Evolutionary conservation across 2,113 vertebrate genomes (phyloP).

Genomic region (Cricetomys ansorgei): DNA sequence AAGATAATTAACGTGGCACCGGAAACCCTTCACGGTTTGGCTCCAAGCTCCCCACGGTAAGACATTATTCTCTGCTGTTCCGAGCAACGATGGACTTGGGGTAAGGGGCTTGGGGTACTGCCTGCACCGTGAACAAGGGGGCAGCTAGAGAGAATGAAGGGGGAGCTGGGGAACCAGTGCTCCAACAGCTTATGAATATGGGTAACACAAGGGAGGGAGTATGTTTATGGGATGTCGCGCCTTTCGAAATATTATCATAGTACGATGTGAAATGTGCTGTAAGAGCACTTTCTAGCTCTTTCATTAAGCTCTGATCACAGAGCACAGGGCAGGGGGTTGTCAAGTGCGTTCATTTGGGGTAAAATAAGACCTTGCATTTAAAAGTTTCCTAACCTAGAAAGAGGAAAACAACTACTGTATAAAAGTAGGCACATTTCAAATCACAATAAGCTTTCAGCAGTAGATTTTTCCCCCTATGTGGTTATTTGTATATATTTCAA

Average conservation of each 20-base stretch:
- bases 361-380: not conserved
- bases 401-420: not conserved
- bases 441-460: not conserved
- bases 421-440: not conserved
- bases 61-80: not conserved
- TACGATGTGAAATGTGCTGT: not conserved
- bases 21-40: not conserved
- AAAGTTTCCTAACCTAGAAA: not conserved
- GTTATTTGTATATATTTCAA: not conserved
- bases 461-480: not conserved
- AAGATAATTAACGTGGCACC: not conserved
- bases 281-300: not conserved
- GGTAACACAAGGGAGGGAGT: not conserved
- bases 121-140: not conserved
- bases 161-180: not conserved
- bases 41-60: fast-evolving
- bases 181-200: not conserved
- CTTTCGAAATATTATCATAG: not conserved
- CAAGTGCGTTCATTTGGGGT: not conserved
- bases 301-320: not conserved
- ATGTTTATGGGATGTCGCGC: not conserved
- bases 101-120: fast-evolving
- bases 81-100: slow-evolving; percentile 27
- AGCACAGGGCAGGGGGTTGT: not conserved
- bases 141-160: not conserved